These are phyloP conservation scores for Trachops cirrhosus DNA, from an alignment of 2,797 vertebrate species.

Conservation along the genomic window DNA sequence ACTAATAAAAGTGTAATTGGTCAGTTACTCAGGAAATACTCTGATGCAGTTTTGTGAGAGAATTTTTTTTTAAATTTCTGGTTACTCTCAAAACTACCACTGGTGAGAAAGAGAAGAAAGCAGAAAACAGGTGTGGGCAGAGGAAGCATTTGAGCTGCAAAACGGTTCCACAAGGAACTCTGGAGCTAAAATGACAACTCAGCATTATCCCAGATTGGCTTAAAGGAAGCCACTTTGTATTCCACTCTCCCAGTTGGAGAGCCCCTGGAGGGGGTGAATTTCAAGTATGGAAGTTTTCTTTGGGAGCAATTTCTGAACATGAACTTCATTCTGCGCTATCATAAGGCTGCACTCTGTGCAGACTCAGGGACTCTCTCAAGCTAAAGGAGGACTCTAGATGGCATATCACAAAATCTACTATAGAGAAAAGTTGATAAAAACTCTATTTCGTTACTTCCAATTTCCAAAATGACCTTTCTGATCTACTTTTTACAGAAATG, in stretches of 20 bases:
- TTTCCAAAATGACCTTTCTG: not conserved
- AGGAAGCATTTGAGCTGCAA: not conserved
- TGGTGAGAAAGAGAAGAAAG: not conserved
- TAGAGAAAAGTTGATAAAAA: not conserved
- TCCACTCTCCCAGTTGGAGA: not conserved
- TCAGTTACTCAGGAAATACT: not conserved
- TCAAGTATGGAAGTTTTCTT: not conserved
- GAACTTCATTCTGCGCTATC: not conserved
- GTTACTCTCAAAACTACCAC: not conserved
- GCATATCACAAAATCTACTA: not conserved
- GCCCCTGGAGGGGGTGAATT: accelerated
- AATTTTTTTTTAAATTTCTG: not conserved
- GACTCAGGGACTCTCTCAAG: not conserved
- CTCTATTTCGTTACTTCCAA: not conserved
- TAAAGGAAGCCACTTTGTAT: not conserved
- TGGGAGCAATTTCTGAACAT: not conserved
- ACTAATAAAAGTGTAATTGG: not conserved
- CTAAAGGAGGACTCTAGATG: not conserved
- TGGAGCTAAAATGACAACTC: not conserved
- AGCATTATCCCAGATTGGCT: accelerated
- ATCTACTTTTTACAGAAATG: not conserved
- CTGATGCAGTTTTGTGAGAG: not conserved
- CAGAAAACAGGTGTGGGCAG: not conserved
- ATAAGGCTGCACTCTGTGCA: not conserved
- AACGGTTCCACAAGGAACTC: not conserved